These are phyloP conservation scores for Deilephila elpenor DNA, from an alignment of 2,888 invertebrate genomes.

Conservation along the genomic window DNA sequence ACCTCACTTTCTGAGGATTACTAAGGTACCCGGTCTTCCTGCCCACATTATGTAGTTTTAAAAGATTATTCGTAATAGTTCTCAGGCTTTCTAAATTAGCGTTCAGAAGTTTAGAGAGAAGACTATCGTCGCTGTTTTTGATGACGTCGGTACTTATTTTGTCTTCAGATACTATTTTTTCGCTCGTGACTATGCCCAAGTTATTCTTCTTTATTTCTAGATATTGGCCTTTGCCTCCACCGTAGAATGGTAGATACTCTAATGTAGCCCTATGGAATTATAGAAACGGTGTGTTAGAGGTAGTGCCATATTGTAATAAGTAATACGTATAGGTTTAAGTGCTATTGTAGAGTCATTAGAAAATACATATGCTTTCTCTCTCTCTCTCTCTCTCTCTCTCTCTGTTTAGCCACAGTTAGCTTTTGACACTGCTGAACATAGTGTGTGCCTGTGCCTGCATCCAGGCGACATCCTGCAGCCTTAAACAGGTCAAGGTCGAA, in stretches of 20 bases:
- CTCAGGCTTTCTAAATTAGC: conserved; percentile 85
- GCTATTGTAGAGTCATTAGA: too few relatives aligned
- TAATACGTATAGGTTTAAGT: neutral
- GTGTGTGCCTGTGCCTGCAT: too few relatives aligned
- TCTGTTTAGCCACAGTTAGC: too few relatives aligned
- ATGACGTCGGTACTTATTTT: conserved; percentile 72
- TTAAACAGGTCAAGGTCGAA: too few relatives aligned
- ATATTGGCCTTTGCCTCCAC: conserved; percentile 89
- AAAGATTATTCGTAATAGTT: conserved; percentile 82
- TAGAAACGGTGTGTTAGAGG: neutral
- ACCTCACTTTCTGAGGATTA: conserved; percentile 81
- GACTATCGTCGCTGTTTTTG: conserved; percentile 72
- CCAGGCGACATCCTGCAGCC: too few relatives aligned
- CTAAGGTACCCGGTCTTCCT: conserved; percentile 84
- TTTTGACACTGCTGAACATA: too few relatives aligned
- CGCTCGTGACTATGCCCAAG: conserved; percentile 79
- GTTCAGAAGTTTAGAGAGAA: conserved; percentile 74
- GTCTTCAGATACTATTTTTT: conserved; percentile 77
- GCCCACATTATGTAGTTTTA: conserved; percentile 86
- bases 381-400: too few relatives aligned
- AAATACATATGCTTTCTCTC: too few relatives aligned
- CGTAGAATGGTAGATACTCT: conserved; percentile 87
- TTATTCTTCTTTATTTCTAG: conserved; percentile 84
- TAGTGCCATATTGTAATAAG: neutral
- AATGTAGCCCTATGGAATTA: conserved; percentile 37